Evolutionary conservation across 2,797 vertebrate genomes (phyloP), one percentile per base, ranked within the genome.

Genomic region (Hypotaenidia philippensis): DNA sequence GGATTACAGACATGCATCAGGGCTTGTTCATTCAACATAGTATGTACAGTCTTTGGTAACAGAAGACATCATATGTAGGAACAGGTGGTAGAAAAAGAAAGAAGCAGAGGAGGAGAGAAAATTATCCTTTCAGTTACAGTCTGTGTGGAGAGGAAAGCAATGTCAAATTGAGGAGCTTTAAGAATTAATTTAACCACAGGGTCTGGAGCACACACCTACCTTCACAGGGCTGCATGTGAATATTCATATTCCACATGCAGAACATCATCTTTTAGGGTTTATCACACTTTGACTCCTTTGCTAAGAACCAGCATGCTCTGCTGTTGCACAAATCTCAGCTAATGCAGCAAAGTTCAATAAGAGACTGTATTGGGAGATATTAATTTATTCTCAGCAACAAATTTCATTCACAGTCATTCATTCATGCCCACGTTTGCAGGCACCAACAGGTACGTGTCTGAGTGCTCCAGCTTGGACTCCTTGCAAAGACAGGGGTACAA

Each of bases 51-150:
- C 56, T 76, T 89, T 57, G 77, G 59, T 93, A 52, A 74, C 44
- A 69, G 87, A 84, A 97, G 74, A 82, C 29, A 83, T 96, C 65
- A 44, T 70, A 87, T 57, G 90, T 72, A 59, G n/a, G 63, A 94
- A 79, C 81, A 94, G 94, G 91, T 87, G 94, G 87, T 61, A 90
- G 64, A 94, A 83, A 90, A 95, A 96, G 87, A 92, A 86, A 85
- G 72, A 91, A 89, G 74, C 80, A 95, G 95, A 91, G 80, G 69
- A 93, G 91, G 89, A 95, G 64, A 94, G 75, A 96, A 95, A 95
- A 95, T 90, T 71, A 84, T 89, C 90, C 40, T 80, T 94, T 92
- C 93, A 93, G 78, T 87, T 90, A 80, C 56, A 83, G 82, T 90
- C 81, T 72, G 32, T 88, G 77, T 71, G 45, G 64, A 86, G 61